Base-by-base conservation (phyloP, 2,113 vertebrate genomes). In the Alces alces region DNA sequence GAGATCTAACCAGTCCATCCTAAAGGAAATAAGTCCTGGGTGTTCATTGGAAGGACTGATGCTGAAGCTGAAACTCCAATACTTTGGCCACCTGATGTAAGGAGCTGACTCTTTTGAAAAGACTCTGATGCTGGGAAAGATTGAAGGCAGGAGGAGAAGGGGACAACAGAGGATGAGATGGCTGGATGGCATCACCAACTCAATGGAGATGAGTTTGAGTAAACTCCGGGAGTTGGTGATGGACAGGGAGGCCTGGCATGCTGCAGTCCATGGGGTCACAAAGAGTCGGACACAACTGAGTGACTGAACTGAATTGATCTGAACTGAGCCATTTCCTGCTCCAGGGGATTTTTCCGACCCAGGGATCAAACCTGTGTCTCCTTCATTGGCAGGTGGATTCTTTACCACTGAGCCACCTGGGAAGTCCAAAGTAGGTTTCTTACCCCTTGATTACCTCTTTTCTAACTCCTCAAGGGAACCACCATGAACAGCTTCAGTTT, bases 171-270 rank as follows among this genome's bases (percentile, higher is more conserved):
- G 64, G 64, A 70, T 70, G 64, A 36, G n/a, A 36, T 36, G n/a
- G n/a, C 36, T 70, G n/a, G n/a, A 70, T 70, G 64, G 19, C 64
- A 70, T 70, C 64, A 70, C 19, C 10, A 5, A 23, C 66, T 70
- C 66, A 70, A 12, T 23, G 66, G n/a, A 70, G 10, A 39, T 39
- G 66, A 73, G 66, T 70, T 6, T 70, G 66, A 39, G 19, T 23
- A 12, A 70, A 23, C 66, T 12, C 66, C 1, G 9, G 19, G 19
- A 39, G n/a, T 39, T 39, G n/a, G 10, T 73, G 19, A 73, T 39
- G 66, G n/a, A 23, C n/a, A 73, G 2, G n/a, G 10, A 70, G n/a
- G n/a, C 66, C n/a, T 70, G 66, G n/a, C 0, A 0, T 70, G 19
- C 66, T 70, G 19, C 66, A 39, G 10, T 39, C 10, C 1, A 39